These are phyloP conservation scores for Neotoxoptera formosana DNA, from an alignment of 1,140 invertebrate species.

Conservation along the genomic window DNA sequence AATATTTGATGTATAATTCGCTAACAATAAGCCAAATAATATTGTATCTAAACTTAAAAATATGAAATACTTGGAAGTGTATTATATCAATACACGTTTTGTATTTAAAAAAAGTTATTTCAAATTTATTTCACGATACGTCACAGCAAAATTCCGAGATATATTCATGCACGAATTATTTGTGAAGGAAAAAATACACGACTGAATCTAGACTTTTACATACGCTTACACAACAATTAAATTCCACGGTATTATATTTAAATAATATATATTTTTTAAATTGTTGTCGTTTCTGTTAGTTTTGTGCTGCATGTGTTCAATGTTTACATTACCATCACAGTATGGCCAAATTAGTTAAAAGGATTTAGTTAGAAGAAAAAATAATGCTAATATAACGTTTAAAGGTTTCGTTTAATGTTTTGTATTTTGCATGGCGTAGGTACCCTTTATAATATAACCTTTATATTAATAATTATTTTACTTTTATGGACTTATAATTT, in stretches of 20 bases:
- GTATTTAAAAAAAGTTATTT: background rate
- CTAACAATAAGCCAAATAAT: too few relatives aligned
- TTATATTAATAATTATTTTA: constrained; percentile 8
- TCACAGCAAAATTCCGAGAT: background rate
- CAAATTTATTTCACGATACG: background rate
- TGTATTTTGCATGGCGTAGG: background rate
- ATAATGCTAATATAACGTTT: background rate
- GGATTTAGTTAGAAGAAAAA: background rate
- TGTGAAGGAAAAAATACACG: too few relatives aligned
- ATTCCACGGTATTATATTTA: background rate
- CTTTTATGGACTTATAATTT: background rate
- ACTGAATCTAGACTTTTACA: background rate
- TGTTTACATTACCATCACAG: background rate
- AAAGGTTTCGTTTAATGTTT: constrained; percentile 12
- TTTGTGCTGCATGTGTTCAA: background rate
- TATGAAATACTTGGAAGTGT: too few relatives aligned
- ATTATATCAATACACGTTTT: too few relatives aligned
- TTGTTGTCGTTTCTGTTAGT: background rate
- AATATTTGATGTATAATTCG: too few relatives aligned
- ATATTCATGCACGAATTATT: background rate
- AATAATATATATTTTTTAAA: background rate
- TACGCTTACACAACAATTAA: background rate
- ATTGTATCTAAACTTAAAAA: too few relatives aligned
- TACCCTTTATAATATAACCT: background rate
- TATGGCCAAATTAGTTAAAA: background rate